Percentiles rank a stretch among this genome's conserved stretches.
Conservation (phyloP, 2,797 vertebrate genomes). For the Enteromius treurensis region DNA sequence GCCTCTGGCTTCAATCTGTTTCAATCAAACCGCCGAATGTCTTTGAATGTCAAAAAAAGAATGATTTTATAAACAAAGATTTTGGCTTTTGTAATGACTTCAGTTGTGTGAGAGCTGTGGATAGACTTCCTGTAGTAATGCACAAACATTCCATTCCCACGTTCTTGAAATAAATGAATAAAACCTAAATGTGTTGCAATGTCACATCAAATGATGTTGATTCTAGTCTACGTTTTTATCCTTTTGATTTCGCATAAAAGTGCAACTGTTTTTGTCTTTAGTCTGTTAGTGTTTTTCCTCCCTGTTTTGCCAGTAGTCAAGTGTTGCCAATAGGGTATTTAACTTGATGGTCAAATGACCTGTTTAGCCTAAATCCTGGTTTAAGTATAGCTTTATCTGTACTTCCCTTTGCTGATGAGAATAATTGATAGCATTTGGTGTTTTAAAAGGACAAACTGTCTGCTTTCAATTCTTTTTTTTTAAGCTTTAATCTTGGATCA, state of each 20-base stretch:
- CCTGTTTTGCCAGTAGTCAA: conserved; percentile 21
- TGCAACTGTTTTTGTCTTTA: conserved; percentile 20
- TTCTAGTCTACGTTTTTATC: background rate
- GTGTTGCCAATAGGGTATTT: conserved; percentile 23
- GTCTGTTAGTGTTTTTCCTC: conserved; percentile 26
- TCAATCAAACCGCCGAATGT: conserved; percentile 5
- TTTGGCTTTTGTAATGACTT: conserved; percentile 14
- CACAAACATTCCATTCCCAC: background rate
- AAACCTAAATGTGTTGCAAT: too few species aligned
- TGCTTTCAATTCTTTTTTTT: conserved; percentile 34
- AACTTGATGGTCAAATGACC: conserved; percentile 31
- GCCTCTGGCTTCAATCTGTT: conserved; percentile 3
- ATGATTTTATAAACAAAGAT: conserved; percentile 1
- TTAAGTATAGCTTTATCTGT: conserved; percentile 27
- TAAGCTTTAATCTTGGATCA: conserved; percentile 28
- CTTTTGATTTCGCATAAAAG: conserved; percentile 6
- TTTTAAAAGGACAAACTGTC: conserved; percentile 47
- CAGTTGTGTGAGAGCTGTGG: background rate
- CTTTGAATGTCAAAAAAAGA: conserved; percentile 14
- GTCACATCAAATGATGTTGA: background rate
- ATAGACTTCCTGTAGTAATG: background rate
- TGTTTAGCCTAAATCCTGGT: conserved; percentile 25
- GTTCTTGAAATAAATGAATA: background rate
- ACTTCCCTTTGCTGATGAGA: conserved; percentile 21
- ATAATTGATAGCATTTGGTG: conserved; percentile 18